These are phyloP conservation scores for Troglohyphantes excavatus DNA, from an alignment of 2,888 invertebrate genomes.

Conservation along the genomic window DNA sequence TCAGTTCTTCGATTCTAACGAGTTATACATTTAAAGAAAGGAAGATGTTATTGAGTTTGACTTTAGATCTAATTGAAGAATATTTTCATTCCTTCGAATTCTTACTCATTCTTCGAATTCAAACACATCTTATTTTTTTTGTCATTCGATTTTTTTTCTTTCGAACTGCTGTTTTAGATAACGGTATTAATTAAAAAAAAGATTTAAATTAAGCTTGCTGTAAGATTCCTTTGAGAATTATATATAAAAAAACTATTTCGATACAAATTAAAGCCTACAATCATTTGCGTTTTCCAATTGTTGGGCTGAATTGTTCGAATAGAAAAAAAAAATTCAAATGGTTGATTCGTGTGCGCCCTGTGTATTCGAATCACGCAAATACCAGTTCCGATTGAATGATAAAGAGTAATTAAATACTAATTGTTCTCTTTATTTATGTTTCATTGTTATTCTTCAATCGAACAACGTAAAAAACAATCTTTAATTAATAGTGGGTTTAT, in stretches of 20 bases:
- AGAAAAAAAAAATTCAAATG: slow-evolving; percentile 26
- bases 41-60: slow-evolving; percentile 34
- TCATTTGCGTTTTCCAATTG: slow-evolving; percentile 32
- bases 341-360: slow-evolving; percentile 18
- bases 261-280: slow-evolving; percentile 39
- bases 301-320: slow-evolving; percentile 39
- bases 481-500: slow-evolving; percentile 25
- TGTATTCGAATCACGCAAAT: slow-evolving; percentile 58
- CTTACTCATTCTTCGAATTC: neutral
- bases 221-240: slow-evolving; percentile 33
- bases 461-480: slow-evolving; percentile 28
- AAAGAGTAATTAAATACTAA: slow-evolving; percentile 70
- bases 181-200: neutral
- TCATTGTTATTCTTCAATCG: slow-evolving; percentile 55
- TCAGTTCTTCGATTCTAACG: slow-evolving; percentile 67
- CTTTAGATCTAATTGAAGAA: slow-evolving; percentile 45
- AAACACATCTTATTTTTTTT: slow-evolving; percentile 15
- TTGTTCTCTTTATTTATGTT: slow-evolving; percentile 68
- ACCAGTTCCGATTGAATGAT: slow-evolving; percentile 56
- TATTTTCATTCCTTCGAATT: slow-evolving; percentile 24
- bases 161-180: slow-evolving; percentile 23
- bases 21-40: slow-evolving; percentile 44
- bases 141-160: slow-evolving; percentile 37
- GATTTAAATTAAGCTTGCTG: slow-evolving; percentile 15
- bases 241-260: slow-evolving; percentile 25